phyloP scores from a whole-genome alignment of 2,888 invertebrate species.

The Coleophora deauratella region DNA sequence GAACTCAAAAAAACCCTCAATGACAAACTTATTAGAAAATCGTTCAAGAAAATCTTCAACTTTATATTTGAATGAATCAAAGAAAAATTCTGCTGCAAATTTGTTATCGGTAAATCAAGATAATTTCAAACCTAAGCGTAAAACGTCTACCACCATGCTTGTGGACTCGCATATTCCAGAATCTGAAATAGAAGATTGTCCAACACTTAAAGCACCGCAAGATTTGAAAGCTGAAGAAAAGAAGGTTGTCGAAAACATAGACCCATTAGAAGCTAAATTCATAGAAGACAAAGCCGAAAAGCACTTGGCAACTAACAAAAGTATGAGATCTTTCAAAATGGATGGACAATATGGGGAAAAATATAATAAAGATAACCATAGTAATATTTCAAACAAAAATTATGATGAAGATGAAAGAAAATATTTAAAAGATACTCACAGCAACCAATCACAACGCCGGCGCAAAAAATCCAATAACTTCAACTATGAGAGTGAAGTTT shows the following conservation, averaged over 20 bases:
- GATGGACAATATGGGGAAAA: slow-evolving; percentile 57
- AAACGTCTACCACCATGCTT: slow-evolving; percentile 41
- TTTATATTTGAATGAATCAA: slow-evolving; percentile 64
- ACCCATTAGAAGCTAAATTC: slow-evolving; percentile 50
- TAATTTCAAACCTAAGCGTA: slow-evolving; percentile 49
- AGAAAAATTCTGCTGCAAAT: slow-evolving; percentile 58
- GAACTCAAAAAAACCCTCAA: slow-evolving; percentile 61
- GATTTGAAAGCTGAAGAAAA: slow-evolving; percentile 70
- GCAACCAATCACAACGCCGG: slow-evolving; percentile 49
- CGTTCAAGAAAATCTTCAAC: slow-evolving; percentile 62
- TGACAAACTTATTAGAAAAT: slow-evolving; percentile 60
- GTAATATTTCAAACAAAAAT: slow-evolving; percentile 51
- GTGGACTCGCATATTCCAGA: slow-evolving; percentile 56
- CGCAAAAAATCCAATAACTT: slow-evolving; percentile 69
- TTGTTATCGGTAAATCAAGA: slow-evolving; percentile 48
- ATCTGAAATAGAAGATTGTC: slow-evolving; percentile 68
- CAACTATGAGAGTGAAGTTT: slow-evolving; percentile 74
- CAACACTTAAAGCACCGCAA: slow-evolving; percentile 64
- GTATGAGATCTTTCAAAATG: slow-evolving; percentile 56
- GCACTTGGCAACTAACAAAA: slow-evolving; percentile 48
- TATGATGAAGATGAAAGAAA: slow-evolving; percentile 61
- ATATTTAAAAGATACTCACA: slow-evolving; percentile 61
- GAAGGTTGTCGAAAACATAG: slow-evolving; percentile 52
- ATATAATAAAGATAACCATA: slow-evolving; percentile 55
- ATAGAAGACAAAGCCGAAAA: slow-evolving; percentile 55